A percentile compares a stretch with the other conserved stretches of the same genome.
Evolutionary conservation across 1,140 invertebrate genomes (phyloP).

Genomic region (Zaprionus ornatus): DNA sequence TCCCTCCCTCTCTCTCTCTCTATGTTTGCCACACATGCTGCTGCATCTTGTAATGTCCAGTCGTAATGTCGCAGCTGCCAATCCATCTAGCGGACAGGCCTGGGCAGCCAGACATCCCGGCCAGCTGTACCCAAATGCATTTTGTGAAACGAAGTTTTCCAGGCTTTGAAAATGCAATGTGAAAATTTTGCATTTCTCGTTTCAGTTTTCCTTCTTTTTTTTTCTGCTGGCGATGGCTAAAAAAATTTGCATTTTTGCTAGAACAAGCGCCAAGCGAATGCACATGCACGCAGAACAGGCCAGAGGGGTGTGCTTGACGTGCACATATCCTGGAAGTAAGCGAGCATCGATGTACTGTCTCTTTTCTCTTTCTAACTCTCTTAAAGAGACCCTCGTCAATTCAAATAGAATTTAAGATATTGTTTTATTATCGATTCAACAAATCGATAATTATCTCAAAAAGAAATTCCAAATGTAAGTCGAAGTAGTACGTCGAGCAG

Average conservation of each 20-base stretch:
- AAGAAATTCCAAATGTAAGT: background rate
- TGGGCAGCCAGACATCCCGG: background rate
- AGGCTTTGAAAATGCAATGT: conserved; percentile 79
- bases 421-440: too few relatives aligned
- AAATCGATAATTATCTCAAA: too few relatives aligned
- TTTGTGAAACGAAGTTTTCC: conserved; percentile 75
- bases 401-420: too few relatives aligned
- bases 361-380: too few relatives aligned
- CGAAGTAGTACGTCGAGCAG: background rate
- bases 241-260: conserved; percentile 78
- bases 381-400: too few relatives aligned
- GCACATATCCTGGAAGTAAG: background rate
- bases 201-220: conserved; percentile 32
- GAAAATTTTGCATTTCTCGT: conserved; percentile 67
- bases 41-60: background rate
- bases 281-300: conserved; percentile 50
- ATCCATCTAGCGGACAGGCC: conserved; percentile 55
- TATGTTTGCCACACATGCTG: background rate
- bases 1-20: background rate
- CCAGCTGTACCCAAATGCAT: conserved; percentile 61
- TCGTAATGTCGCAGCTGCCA: conserved; percentile 58
- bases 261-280: conserved; percentile 59
- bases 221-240: conserved; percentile 38
- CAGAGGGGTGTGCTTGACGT: background rate
- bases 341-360: too few relatives aligned